Evolutionary conservation across 2,797 vertebrate species (phyloP), one percentile per base, ranked within the genome.

Genomic region (Perodicticus potto): DNA sequence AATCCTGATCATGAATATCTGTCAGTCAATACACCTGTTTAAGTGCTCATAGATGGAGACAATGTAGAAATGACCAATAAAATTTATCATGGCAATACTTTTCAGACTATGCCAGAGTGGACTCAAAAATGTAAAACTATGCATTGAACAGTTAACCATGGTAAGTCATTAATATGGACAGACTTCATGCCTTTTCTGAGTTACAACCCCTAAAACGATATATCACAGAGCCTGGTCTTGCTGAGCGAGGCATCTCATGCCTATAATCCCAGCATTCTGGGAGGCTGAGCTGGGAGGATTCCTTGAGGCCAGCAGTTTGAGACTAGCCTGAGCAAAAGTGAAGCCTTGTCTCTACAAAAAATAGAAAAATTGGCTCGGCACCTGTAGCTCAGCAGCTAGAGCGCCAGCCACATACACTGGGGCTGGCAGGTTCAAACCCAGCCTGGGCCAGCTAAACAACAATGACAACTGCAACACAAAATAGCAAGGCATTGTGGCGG

Each of bases 121-220:
- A 29, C 40, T 85, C 67, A 85, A 37, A 69, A 23, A 81, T 63
- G 73, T 45, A 57, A 86, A 74, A 37, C 61, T 59, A 55, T 43
- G 16, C 32, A 76, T 14, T 74, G 34, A 91, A 61, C 25, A 57
- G 63, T 59, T 55, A 87, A 87, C 32, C 12, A 14, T 17, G 13
- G 17, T 86, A n/a, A 69, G 27, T 83, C 7, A 40, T 80, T 85
- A 59, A 25, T 37, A 27, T n/a, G 16, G 45, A 81, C 10, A 80
- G 80, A 93, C n/a, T 65, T 85, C 7, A 53, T 67, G 25, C 45
- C n/a, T 9, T 77, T 89, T 86, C 94, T 72, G 82, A 81, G 32
- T 87, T 84, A 27, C 14, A 27, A 32, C 16, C 70, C 40, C 27
- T 27, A 29, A 85, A 95, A 86, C 37, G 13, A 59, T 89, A 2